Base-by-base conservation (phyloP, 2,888 invertebrate species). In the Hedychridium roseum region DNA sequence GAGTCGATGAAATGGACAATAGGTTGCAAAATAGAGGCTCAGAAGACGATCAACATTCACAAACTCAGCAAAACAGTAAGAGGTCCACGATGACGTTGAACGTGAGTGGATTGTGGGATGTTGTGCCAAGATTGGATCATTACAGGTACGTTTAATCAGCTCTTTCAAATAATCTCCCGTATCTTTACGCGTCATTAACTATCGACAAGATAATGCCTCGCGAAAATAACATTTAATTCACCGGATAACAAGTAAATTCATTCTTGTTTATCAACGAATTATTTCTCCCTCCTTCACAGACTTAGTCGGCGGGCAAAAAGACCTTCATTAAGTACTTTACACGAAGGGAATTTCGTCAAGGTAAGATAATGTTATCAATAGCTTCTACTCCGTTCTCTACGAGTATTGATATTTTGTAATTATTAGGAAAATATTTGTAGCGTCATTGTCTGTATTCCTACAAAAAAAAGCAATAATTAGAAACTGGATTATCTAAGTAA, bases 261-360 rank as follows among this genome's bases (percentile, higher is more conserved):
- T 34, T 34, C 9, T 3, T 5, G 16, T 34, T 17, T 9, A 16
- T 34, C 11, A 11, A 17, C 35, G 11, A 15, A 23, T 31, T 18
- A 11, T 15, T 40, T 16, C 16, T 4, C 15, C 14, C 26, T 49
- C 7, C 52, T 51, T 64, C 57, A 14, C 53, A 78, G 78, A 55
- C 55, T 76, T 46, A 78, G 78, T 43, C 87, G 88, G 68, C 82
- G 90, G 60, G 89, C 89, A 0, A 91, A 91, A 74, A 83, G 94
- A 55, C 93, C 93, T 1, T 92, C 92, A 16, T 82, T 94, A 45
- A 92, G 92, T 14, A 92, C 92, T 70, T 80, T 94, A 32, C 92
- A 93, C 69, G 84, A 85, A 56, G 83, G 82, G 46, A 76, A 71
- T 58, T 69, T 73, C 28, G 66, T 75, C 43, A 82, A 82, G 79